Conservation (phyloP, 2,888 invertebrate species). For the Aporophyla lueneburgensis region DNA sequence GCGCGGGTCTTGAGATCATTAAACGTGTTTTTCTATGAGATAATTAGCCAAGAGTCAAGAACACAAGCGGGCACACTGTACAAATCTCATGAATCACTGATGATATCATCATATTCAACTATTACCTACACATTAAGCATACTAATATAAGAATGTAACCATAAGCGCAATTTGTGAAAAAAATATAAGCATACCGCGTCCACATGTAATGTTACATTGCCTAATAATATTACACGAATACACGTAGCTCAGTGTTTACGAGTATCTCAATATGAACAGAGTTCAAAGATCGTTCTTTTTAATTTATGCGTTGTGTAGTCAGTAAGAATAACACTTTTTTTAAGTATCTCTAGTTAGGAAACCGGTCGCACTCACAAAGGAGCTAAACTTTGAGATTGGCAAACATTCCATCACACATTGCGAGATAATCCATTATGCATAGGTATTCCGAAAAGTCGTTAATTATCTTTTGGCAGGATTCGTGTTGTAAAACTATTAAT, state of each 20-base stretch:
- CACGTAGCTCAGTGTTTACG: conserved; percentile 15
- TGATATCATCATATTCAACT: conserved; percentile 79
- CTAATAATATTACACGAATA: conserved; percentile 31
- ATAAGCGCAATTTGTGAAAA: conserved; percentile 42
- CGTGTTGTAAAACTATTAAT: conserved; percentile 34
- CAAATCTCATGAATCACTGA: conserved; percentile 78
- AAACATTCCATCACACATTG: conserved; percentile 29
- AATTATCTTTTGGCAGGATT: conserved; percentile 31
- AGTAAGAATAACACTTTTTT: conserved; percentile 11
- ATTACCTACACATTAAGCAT: conserved; percentile 60
- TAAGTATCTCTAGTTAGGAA: conserved; percentile 18
- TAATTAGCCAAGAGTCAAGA: conserved; percentile 45
- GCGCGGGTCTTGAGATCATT: neutral
- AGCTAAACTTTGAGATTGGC: conserved; percentile 37
- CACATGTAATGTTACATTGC: conserved; percentile 38
- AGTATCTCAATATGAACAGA: conserved; percentile 18
- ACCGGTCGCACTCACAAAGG: conserved; percentile 29
- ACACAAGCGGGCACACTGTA: conserved; percentile 48
- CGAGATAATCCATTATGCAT: conserved; percentile 40
- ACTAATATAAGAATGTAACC: conserved; percentile 62
- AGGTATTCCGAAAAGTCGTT: conserved; percentile 17
- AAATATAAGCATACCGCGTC: conserved; percentile 40
- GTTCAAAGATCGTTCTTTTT: conserved; percentile 32
- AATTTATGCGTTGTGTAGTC: conserved; percentile 20
- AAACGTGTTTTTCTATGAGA: conserved; percentile 44